Conservation (phyloP, 2,113 vertebrate genomes). For the Calidris pygmaea region DNA sequence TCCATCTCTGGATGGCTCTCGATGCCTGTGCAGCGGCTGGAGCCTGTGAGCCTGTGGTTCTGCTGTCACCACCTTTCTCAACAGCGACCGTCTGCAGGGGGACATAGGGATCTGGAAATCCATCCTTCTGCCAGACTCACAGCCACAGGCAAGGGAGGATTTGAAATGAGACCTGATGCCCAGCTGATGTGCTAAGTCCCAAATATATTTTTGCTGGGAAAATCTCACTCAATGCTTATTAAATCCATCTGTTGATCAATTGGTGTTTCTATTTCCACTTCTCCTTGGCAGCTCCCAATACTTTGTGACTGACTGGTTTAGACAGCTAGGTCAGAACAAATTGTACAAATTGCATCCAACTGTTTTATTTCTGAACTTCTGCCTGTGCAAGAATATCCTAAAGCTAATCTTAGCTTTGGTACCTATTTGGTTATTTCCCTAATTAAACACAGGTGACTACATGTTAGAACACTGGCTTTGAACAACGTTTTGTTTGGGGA, state of each 20-base stretch:
- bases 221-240: neutral
- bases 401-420: neutral
- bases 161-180: neutral
- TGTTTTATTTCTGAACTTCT: conserved; percentile 14
- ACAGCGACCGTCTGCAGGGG: neutral
- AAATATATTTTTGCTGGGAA: neutral
- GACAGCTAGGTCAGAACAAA: conserved; percentile 49
- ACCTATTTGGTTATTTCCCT: conserved; percentile 19
- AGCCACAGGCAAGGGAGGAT: neutral
- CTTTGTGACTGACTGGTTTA: conserved; percentile 45
- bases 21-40: neutral
- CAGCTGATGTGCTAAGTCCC: neutral
- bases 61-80: neutral
- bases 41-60: neutral
- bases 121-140: neutral
- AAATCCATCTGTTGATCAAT: conserved; percentile 36
- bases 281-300: conserved; percentile 36
- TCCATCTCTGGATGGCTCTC: neutral
- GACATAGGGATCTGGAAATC: neutral
- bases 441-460: conserved; percentile 20
- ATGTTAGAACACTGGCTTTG: neutral
- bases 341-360: conserved; percentile 40
- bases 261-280: conserved; percentile 25
- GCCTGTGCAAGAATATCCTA: neutral
- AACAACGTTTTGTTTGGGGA: neutral